Evolutionary conservation across 2,797 vertebrate species (phyloP).

Genomic region (Sparus aurata): DNA sequence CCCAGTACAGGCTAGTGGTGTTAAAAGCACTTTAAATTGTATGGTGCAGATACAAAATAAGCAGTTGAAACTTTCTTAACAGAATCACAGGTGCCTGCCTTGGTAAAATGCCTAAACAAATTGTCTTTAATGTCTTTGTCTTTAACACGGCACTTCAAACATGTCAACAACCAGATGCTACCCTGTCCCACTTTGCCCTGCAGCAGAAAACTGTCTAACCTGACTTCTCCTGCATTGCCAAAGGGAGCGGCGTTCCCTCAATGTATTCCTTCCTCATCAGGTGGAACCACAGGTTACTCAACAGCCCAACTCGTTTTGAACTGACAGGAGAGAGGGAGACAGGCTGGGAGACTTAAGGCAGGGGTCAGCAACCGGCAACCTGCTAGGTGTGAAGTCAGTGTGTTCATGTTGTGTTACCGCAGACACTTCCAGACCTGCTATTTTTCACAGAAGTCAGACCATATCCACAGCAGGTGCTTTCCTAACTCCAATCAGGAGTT

Average conservation of each 20-base stretch:
- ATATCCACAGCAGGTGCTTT: too few species aligned
- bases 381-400: neutral
- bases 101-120: slow-evolving; percentile 12
- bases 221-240: neutral
- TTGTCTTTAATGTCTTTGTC: neutral
- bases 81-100: neutral
- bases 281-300: slow-evolving; percentile 9
- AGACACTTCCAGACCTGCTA: too few species aligned
- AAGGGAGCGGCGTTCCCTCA: neutral
- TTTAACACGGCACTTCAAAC: slow-evolving; percentile 19
- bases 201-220: neutral
- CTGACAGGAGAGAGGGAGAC: slow-evolving; percentile 10
- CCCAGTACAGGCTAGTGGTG: neutral
- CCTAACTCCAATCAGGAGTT: too few species aligned
- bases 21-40: neutral
- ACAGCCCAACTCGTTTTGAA: neutral
- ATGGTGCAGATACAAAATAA: slow-evolving; percentile 2
- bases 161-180: slow-evolving; percentile 9
- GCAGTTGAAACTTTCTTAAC: neutral
- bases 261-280: slow-evolving; percentile 1
- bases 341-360: neutral
- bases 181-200: slow-evolving; percentile 8
- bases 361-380: neutral
- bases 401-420: neutral
- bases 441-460: too few species aligned